Conservation (phyloP, 64 coral and sea anemone species). For the Montipora cactus region DNA sequence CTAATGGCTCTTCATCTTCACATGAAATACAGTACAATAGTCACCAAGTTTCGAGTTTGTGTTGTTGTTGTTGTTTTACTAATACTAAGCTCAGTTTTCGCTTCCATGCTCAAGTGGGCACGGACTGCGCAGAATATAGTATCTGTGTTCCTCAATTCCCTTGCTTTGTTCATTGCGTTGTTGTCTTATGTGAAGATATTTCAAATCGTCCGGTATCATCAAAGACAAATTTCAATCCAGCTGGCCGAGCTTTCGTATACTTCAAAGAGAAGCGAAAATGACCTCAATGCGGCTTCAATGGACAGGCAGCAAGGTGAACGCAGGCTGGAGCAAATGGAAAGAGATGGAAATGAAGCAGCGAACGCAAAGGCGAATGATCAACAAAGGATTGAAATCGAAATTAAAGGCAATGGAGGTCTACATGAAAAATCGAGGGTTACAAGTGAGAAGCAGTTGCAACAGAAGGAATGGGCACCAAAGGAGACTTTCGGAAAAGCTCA, state of each 20-base stretch:
- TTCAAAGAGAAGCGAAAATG: background rate
- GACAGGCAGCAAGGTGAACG: background rate
- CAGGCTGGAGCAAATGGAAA: background rate
- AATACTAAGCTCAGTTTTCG: background rate
- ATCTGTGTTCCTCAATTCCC: background rate
- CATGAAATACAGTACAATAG: slow-evolving; percentile 18
- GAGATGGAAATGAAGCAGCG: background rate
- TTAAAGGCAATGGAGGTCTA: background rate
- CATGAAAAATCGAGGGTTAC: background rate
- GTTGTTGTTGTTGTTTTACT: background rate
- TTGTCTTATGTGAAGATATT: slow-evolving; percentile 28
- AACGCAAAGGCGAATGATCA: background rate
- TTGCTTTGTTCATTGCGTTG: background rate
- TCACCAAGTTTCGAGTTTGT: slow-evolving; percentile 7
- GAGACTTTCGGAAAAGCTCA: background rate
- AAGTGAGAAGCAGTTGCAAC: background rate
- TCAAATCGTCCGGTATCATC: slow-evolving; percentile 39
- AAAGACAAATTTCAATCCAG: slow-evolving; percentile 22
- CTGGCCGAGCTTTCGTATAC: background rate
- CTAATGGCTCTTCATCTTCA: slow-evolving; percentile 31
- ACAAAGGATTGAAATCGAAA: background rate
- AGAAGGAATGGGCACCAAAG: background rate
- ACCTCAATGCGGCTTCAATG: background rate
- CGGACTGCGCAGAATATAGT: slow-evolving; percentile 13
- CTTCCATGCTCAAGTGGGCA: slow-evolving; percentile 35